Conservation (phyloP, 2,113 vertebrate species). For the Oryzias celebensis region DNA sequence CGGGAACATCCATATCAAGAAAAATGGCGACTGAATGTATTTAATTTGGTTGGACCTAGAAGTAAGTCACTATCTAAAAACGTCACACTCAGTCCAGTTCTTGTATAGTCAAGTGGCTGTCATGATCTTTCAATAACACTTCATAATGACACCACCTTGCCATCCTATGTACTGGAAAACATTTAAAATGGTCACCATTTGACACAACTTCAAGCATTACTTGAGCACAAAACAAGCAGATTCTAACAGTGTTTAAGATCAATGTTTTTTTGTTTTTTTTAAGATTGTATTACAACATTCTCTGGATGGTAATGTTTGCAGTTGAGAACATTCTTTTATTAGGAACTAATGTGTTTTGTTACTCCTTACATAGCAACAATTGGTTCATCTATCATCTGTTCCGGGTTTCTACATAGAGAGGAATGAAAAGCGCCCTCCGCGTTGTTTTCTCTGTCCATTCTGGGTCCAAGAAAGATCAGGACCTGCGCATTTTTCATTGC, state of each 20-base stretch:
- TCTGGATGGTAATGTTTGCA: constrained; percentile 26
- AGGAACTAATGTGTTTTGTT: constrained; percentile 23
- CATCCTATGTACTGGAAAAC: no score
- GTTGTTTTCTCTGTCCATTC: constrained; percentile 66
- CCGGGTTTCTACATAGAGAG: constrained; percentile 42
- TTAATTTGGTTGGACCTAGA: no score
- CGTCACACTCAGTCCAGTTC: no score
- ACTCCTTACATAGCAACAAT: constrained; percentile 47
- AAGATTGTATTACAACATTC: constrained; percentile 19
- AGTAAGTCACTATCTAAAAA: no score
- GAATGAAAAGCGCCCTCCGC: constrained; percentile 64
- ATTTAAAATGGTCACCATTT: no score
- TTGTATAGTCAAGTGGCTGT: no score
- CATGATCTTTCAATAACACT: no score
- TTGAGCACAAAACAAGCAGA: constrained; percentile 6
- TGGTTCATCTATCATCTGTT: constrained; percentile 29
- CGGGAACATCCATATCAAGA: no score
- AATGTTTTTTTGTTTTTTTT: constrained; percentile 10
- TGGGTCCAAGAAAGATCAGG: constrained; percentile 34
- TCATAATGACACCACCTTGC: no score
- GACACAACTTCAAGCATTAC: no score
- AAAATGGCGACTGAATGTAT: no score
- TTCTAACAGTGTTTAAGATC: constrained; percentile 6
- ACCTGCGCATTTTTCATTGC: constrained; percentile 57
- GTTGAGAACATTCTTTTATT: constrained; percentile 36